Percentiles rank a stretch among this genome's conserved stretches.
These are phyloP conservation scores for Apamea epomidion DNA, from an alignment of 2,888 invertebrate species.

Conservation along the genomic window DNA sequence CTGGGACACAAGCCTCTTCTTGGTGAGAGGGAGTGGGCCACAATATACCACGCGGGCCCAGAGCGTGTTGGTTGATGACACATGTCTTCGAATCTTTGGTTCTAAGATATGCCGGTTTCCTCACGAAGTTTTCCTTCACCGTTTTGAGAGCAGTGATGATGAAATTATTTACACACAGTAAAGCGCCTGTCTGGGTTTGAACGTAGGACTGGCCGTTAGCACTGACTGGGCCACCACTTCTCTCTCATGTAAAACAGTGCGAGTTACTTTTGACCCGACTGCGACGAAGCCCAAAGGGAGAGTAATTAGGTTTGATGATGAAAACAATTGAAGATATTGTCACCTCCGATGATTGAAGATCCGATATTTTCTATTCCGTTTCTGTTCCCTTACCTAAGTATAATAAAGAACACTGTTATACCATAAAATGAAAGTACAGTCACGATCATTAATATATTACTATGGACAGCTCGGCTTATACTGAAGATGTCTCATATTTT, in stretches of 20 bases:
- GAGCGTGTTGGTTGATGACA: too few relatives aligned
- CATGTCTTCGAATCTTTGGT: too few relatives aligned
- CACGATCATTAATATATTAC: not conserved
- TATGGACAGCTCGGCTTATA: not conserved
- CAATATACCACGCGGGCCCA: too few relatives aligned
- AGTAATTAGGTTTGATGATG: not conserved
- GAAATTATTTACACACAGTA: too few relatives aligned
- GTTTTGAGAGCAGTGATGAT: too few relatives aligned
- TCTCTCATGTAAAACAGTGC: not conserved
- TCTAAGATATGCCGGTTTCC: too few relatives aligned
- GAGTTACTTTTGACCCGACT: not conserved
- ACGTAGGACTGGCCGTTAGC: too few relatives aligned
- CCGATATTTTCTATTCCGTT: not conserved
- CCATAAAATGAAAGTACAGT: not conserved
- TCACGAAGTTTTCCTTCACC: too few relatives aligned
- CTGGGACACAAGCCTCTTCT: too few relatives aligned
- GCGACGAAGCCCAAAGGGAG: not conserved
- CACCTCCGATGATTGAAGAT: not conserved
- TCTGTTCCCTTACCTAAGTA: not conserved
- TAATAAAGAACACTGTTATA: not conserved
- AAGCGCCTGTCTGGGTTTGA: too few relatives aligned
- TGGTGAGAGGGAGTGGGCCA: too few relatives aligned
- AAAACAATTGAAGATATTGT: constrained; percentile 1
- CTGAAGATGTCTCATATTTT: not conserved
- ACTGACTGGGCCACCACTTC: too few relatives aligned